Percentiles rank a stretch among this genome's conserved stretches.
Conservation (phyloP, 2,797 vertebrate species). For the Agapornis canus region DNA sequence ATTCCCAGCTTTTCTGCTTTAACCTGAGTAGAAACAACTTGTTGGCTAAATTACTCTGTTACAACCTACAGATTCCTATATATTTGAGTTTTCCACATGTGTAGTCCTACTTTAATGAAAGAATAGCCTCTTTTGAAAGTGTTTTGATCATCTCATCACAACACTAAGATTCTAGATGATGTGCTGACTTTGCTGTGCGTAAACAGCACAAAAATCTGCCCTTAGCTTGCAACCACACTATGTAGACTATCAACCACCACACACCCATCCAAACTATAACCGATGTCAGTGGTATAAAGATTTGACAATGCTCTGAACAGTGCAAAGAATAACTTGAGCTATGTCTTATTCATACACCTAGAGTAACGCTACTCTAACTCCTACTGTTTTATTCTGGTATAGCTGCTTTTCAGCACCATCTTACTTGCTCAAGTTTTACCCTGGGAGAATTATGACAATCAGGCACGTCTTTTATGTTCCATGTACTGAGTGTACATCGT, state of each 20-base stretch:
- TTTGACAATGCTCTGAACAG: not conserved
- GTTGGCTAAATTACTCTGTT: not conserved
- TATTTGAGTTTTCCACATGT: not conserved
- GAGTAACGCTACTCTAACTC: not conserved
- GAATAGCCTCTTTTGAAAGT: not conserved
- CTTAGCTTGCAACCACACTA: accelerated
- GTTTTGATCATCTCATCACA: not conserved
- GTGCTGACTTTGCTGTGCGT: not conserved
- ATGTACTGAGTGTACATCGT: not conserved
- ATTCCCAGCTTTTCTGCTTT: slow-evolving; percentile 1
- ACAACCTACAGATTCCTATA: not conserved
- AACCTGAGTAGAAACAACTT: not conserved
- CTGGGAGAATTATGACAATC: not conserved
- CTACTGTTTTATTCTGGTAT: not conserved
- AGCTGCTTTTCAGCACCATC: not conserved
- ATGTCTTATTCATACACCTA: not conserved
- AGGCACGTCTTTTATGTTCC: not conserved
- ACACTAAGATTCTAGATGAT: not conserved
- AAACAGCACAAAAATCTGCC: not conserved
- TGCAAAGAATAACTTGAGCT: not conserved
- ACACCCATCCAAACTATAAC: not conserved
- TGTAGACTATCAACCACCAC: not conserved
- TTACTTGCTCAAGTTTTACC: not conserved
- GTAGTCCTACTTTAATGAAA: not conserved
- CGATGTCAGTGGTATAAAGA: not conserved